These are phyloP conservation scores for Acanthurus lineatus DNA, from an alignment of 2,797 vertebrate genomes.

Conservation along the genomic window DNA sequence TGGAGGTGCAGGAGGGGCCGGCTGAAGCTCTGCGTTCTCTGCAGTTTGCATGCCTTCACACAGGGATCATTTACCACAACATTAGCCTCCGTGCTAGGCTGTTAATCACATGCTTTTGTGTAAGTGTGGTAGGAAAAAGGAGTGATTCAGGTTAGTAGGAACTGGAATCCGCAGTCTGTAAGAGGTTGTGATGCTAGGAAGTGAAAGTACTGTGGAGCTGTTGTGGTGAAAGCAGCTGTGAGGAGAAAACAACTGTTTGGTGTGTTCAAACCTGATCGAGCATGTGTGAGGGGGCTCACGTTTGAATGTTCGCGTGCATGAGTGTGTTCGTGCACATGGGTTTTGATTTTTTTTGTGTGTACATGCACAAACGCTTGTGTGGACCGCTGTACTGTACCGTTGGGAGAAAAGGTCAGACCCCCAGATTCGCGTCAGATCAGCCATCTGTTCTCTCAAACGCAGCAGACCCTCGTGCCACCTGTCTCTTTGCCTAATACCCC, in stretches of 20 bases:
- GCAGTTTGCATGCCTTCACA: constrained; percentile 75
- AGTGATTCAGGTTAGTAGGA: constrained; percentile 37
- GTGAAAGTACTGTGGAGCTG: constrained; percentile 18
- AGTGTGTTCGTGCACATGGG: constrained; percentile 12
- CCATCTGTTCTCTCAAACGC: constrained; percentile 76
- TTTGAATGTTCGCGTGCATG: background rate
- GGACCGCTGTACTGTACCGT: constrained; percentile 53
- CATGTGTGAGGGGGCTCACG: background rate
- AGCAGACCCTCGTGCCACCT: constrained; percentile 68
- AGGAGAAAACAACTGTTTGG: constrained; percentile 50
- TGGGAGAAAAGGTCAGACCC: constrained; percentile 71
- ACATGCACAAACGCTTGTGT: constrained; percentile 53
- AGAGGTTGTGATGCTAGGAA: constrained; percentile 24
- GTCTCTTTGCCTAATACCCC: constrained; percentile 68
- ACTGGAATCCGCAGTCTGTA: constrained; percentile 19
- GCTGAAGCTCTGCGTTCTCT: constrained; percentile 49
- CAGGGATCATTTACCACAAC: constrained; percentile 75
- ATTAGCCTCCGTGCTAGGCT: constrained; percentile 62
- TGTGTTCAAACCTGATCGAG: constrained; percentile 9
- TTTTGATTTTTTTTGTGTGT: constrained; percentile 46
- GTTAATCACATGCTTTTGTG: constrained; percentile 73
- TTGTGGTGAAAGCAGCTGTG: constrained; percentile 40
- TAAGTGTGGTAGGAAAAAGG: constrained; percentile 37
- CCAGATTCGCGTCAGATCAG: constrained; percentile 64
- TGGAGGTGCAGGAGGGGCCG: constrained; percentile 33